Percentiles rank a stretch among this genome's conserved stretches.
Evolutionary conservation across 2,888 invertebrate species (phyloP).

Genomic region (Galeopsomyia nigrocyanea): DNA sequence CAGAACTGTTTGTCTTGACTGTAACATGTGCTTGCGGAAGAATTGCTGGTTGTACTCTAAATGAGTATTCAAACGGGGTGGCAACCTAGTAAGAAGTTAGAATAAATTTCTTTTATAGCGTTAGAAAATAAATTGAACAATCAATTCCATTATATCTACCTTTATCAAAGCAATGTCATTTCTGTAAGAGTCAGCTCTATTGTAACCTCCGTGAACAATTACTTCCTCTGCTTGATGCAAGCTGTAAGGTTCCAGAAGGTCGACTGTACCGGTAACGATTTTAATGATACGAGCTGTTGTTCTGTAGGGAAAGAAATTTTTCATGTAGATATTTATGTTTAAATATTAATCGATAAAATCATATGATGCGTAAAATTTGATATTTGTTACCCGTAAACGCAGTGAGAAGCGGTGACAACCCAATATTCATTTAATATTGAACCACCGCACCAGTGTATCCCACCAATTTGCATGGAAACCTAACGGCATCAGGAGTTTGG

Average conservation of each 20-base stretch:
- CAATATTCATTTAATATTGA: conserved; percentile 32
- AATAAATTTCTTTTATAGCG: too few relatives aligned
- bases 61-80: background rate
- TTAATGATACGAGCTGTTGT: conserved; percentile 25
- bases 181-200: conserved; percentile 37
- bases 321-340: too few relatives aligned
- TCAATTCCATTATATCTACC: conserved; percentile 45
- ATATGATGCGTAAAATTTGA: background rate
- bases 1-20: conserved; percentile 16
- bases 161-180: conserved; percentile 60
- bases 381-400: conserved; percentile 40
- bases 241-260: conserved; percentile 37
- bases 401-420: conserved; percentile 43
- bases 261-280: conserved; percentile 51
- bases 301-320: too few relatives aligned
- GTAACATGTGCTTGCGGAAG: conserved; percentile 5
- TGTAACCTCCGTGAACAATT: conserved; percentile 51
- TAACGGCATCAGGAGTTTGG: too few relatives aligned
- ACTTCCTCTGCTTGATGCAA: conserved; percentile 39
- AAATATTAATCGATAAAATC: too few relatives aligned
- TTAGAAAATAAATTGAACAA: too few relatives aligned
- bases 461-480: conserved; percentile 36
- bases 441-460: conserved; percentile 46
- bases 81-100: conserved; percentile 6
- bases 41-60: conserved; percentile 2